Conservation (phyloP, 2,888 invertebrate species). For the Trissolcus brochymenae region DNA sequence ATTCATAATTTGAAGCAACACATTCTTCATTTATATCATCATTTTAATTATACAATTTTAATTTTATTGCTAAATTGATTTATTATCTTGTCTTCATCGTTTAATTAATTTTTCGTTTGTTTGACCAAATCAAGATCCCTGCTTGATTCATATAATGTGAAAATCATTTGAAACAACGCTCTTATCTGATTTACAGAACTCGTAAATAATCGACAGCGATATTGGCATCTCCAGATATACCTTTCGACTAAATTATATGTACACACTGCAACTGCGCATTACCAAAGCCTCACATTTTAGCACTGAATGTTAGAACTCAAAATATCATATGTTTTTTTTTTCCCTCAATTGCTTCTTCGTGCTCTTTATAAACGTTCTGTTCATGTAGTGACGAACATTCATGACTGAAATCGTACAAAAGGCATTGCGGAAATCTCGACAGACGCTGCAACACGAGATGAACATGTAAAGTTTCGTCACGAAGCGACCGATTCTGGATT, state of each 20-base stretch:
- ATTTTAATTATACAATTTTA: too few species aligned
- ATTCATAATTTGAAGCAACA: too few species aligned
- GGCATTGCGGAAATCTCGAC: conserved; percentile 24
- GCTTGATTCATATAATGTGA: background rate
- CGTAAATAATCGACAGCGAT: background rate
- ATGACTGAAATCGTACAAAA: conserved; percentile 6
- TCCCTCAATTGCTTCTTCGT: background rate
- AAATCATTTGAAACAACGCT: background rate
- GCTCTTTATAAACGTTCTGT: conserved; percentile 18
- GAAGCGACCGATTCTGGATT: conserved; percentile 26
- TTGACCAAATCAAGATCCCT: background rate
- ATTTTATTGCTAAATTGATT: too few species aligned
- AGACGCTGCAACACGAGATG: conserved; percentile 13
- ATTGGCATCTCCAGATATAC: background rate
- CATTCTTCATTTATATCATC: too few species aligned
- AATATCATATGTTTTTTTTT: conserved; percentile 26
- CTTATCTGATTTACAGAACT: background rate
- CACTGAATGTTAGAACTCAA: conserved; percentile 15
- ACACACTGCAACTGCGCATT: too few species aligned
- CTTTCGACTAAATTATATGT: too few species aligned
- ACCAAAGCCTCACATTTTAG: background rate
- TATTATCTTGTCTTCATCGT: too few species aligned
- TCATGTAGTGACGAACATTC: conserved; percentile 12
- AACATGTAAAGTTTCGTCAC: conserved; percentile 40
- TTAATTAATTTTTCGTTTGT: background rate